A percentile compares a stretch with the other conserved stretches of the same genome.
These are phyloP conservation scores for Aegypius monachus DNA, from an alignment of 2,113 vertebrate species.

Conservation along the genomic window DNA sequence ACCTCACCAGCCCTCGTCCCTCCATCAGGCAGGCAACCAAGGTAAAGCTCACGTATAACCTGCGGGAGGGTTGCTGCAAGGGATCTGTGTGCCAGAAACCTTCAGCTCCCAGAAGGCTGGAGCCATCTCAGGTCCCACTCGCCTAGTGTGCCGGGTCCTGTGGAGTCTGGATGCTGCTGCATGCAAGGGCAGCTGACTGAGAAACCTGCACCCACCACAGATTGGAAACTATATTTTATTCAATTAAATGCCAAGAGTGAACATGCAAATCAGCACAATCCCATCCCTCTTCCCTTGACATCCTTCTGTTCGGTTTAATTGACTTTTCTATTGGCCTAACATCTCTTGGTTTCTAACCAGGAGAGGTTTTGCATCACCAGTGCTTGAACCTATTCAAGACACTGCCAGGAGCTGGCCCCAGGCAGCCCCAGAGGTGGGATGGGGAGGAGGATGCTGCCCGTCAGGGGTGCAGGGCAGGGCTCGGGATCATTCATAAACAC, in stretches of 20 bases:
- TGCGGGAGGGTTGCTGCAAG: neutral
- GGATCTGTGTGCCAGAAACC: neutral
- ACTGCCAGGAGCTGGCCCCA: neutral
- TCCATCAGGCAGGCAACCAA: neutral
- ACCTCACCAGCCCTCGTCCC: fast-evolving
- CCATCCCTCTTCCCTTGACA: neutral
- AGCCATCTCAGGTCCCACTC: neutral
- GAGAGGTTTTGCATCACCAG: neutral
- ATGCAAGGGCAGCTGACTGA: neutral
- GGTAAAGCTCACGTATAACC: fast-evolving
- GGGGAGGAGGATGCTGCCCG: neutral
- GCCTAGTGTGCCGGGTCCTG: fast-evolving
- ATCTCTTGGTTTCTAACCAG: neutral
- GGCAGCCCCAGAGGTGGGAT: neutral
- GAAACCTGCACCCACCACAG: neutral
- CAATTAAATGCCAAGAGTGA: neutral
- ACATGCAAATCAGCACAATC: neutral
- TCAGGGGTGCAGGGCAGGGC: neutral
- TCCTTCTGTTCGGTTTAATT: neutral
- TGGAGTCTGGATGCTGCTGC: neutral
- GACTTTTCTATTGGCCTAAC: neutral
- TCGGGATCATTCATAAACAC: fast-evolving
- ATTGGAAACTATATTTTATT: neutral
- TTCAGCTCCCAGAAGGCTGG: neutral
- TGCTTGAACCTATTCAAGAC: neutral